Evolutionary conservation across 2,888 invertebrate species (phyloP).

Genomic region (Chydorus sphaericus): DNA sequence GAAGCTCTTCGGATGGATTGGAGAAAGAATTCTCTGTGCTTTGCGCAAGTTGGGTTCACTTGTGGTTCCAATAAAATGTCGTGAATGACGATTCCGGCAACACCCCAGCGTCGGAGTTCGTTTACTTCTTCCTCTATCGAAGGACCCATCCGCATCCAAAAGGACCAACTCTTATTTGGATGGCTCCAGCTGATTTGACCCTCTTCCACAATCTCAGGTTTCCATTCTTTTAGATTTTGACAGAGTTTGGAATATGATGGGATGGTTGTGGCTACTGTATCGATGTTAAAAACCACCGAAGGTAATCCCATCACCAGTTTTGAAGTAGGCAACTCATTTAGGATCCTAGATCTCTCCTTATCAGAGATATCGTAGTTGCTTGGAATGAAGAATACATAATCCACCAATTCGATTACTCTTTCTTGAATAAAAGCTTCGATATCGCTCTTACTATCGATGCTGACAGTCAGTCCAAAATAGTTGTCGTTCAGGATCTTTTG

Average conservation of each 20-base stretch:
- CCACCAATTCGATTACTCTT: background rate
- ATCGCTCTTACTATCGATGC: background rate
- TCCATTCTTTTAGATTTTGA: background rate
- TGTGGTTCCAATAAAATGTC: background rate
- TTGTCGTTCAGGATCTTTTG: background rate
- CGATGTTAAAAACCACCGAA: background rate
- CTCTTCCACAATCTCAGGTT: background rate
- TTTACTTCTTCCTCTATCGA: background rate
- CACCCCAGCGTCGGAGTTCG: background rate
- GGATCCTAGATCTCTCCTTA: background rate
- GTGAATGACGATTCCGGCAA: background rate
- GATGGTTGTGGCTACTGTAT: background rate
- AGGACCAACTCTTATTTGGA: background rate
- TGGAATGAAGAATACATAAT: background rate
- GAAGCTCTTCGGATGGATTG: background rate
- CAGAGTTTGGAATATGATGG: background rate
- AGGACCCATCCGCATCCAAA: background rate
- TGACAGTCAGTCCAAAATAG: background rate
- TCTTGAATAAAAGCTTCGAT: background rate
- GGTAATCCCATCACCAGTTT: background rate
- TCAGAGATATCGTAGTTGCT: background rate
- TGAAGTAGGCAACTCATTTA: background rate
- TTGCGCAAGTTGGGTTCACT: background rate
- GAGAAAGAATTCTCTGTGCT: background rate
- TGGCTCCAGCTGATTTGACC: background rate